Conservation (phyloP, 2,888 invertebrate genomes). For the Stramonita haemastoma region DNA sequence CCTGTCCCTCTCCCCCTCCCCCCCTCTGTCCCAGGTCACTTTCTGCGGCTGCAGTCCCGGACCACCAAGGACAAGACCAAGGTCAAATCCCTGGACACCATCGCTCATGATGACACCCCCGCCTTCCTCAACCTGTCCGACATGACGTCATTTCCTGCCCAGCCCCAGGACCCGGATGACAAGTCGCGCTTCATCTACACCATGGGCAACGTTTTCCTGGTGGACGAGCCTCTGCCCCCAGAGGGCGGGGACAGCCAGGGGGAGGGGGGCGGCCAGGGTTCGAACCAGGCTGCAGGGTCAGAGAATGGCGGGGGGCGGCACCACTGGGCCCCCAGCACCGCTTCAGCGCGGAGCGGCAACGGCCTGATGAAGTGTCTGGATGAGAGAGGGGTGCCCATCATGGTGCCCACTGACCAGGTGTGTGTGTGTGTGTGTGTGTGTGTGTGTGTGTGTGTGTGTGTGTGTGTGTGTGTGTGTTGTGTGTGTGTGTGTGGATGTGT, state of each 20-base stretch:
- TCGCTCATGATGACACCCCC: constrained; percentile 57
- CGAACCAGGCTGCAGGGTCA: neutral
- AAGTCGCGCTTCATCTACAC: constrained; percentile 53
- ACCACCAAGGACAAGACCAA: constrained; percentile 66
- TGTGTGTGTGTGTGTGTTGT: too few relatives aligned
- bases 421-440: neutral
- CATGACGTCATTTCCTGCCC: constrained; percentile 57
- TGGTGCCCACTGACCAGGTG: constrained; percentile 41
- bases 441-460: too few relatives aligned
- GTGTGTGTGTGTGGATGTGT: too few relatives aligned
- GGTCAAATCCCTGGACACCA: constrained; percentile 57
- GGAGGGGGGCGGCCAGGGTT: neutral
- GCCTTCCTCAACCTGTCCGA: constrained; percentile 66
- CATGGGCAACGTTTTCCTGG: constrained; percentile 60
- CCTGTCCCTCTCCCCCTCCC: neutral
- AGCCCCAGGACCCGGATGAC: constrained; percentile 37
- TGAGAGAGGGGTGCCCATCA: constrained; percentile 23
- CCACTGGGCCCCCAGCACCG: neutral
- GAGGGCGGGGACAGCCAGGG: neutral
- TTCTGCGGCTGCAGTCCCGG: constrained; percentile 62
- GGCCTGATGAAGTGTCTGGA: constrained; percentile 35
- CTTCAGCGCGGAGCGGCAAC: neutral
- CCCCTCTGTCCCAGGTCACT: constrained; percentile 55
- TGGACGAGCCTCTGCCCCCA: constrained; percentile 45
- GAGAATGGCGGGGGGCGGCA: neutral